Percentiles rank a stretch among this genome's conserved stretches.
Evolutionary conservation across 2,113 vertebrate genomes (phyloP).

Genomic region (Melanotaenia duboulayi): DNA sequence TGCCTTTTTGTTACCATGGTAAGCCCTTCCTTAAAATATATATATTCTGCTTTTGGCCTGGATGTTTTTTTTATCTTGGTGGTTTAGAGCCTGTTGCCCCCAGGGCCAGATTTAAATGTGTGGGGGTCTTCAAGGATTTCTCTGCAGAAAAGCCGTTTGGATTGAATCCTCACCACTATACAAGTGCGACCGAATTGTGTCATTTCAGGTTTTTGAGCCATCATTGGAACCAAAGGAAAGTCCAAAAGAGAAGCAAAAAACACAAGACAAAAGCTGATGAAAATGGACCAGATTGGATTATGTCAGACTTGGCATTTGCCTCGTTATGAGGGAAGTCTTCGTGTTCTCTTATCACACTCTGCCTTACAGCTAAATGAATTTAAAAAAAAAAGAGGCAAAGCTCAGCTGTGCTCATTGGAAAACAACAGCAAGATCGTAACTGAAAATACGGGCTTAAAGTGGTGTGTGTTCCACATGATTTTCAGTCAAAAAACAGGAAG

Average conservation of each 20-base stretch:
- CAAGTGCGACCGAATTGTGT: conserved; percentile 87
- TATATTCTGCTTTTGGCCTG: conserved; percentile 83
- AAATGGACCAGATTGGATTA: conserved; percentile 88
- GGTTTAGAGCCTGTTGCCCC: conserved; percentile 85
- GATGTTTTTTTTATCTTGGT: conserved; percentile 81
- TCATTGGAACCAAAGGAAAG: conserved; percentile 83
- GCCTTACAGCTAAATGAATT: conserved; percentile 83
- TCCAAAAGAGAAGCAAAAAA: conserved; percentile 86
- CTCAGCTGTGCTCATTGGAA: conserved; percentile 71
- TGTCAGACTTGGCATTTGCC: conserved; percentile 84
- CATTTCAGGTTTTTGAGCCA: conserved; percentile 86
- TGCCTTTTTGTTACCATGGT: conserved; percentile 83
- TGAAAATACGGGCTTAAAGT: conserved; percentile 77
- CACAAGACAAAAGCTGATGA: conserved; percentile 84
- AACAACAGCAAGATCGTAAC: conserved; percentile 78
- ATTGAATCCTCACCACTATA: conserved; percentile 81
- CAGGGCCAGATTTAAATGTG: conserved; percentile 88
- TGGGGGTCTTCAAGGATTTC: conserved; percentile 88
- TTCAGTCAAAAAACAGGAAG: conserved; percentile 71
- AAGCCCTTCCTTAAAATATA: conserved; percentile 84
- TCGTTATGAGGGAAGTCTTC: conserved; percentile 81
- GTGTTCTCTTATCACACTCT: conserved; percentile 83
- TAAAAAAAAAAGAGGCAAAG: conserved; percentile 54
- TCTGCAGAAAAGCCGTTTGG: conserved; percentile 84
- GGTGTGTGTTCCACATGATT: conserved; percentile 63